phyloP scores from a whole-genome alignment of 53 echinoderm and acorn worm genomes.

The Echinarachnius parma region DNA sequence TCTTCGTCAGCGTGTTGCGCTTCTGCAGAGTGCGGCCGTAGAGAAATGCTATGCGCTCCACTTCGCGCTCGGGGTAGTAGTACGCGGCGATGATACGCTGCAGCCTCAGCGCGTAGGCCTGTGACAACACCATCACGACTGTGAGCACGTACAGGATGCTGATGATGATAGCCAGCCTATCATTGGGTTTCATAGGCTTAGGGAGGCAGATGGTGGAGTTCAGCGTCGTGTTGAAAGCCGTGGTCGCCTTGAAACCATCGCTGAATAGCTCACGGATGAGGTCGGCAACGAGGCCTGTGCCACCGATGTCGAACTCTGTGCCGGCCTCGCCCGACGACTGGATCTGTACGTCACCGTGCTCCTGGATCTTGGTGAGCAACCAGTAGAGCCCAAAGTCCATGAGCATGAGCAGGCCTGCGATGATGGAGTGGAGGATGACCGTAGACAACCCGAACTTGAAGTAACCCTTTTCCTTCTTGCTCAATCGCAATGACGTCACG shows the following conservation, averaged over 20 bases:
- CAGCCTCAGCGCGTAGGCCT: constrained; percentile 81
- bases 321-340: constrained; percentile 55
- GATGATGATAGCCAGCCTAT: constrained; percentile 51
- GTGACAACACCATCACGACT: constrained; percentile 69
- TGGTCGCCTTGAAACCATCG: constrained; percentile 71
- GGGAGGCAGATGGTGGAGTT: constrained; percentile 75
- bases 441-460: constrained; percentile 75
- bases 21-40: constrained; percentile 76
- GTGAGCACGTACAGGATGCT: constrained; percentile 70
- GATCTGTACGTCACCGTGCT: constrained; percentile 72
- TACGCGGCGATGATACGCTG: constrained; percentile 73
- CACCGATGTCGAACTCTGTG: constrained; percentile 61
- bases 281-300: constrained; percentile 57
- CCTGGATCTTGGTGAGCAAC: constrained; percentile 57
- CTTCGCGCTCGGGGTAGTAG: constrained; percentile 86
- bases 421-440: constrained; percentile 68
- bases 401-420: constrained; percentile 67
- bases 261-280: constrained; percentile 59
- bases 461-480: constrained; percentile 69
- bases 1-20: constrained; percentile 61
- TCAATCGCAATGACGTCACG: constrained; percentile 57
- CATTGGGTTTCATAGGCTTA: constrained; percentile 51
- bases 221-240: constrained; percentile 61
- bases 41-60: constrained; percentile 69
- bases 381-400: constrained; percentile 81